phyloP scores from a whole-genome alignment of 2,797 vertebrate species.

The Austrolebias charrua region DNA sequence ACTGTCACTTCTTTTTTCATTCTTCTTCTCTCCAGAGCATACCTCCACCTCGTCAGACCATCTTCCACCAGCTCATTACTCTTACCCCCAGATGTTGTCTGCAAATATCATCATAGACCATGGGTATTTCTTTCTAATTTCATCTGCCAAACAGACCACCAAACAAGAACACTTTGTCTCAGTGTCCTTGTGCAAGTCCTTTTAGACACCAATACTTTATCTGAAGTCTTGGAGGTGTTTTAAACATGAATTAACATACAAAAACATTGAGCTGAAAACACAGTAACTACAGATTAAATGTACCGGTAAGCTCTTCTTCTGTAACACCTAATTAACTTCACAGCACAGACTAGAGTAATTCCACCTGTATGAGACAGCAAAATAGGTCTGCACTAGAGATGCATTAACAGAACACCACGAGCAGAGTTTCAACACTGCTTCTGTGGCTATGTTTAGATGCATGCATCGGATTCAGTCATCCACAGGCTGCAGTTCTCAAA shows the following conservation, averaged over 20 bases:
- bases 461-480: conserved; percentile 32
- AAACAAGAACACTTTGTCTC: too few species aligned
- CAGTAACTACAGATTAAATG: neutral
- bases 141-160: too few species aligned
- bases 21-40: conserved; percentile 38
- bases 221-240: too few species aligned
- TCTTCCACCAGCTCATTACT: too few species aligned
- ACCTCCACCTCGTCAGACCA: neutral
- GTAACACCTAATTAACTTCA: conserved; percentile 10
- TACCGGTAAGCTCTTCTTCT: conserved; percentile 3
- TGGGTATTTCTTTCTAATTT: too few species aligned
- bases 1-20: neutral
- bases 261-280: conserved; percentile 6
- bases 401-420: conserved; percentile 58
- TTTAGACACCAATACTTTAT: too few species aligned
- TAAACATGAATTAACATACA: neutral
- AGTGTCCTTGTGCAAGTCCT: too few species aligned
- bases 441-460: conserved; percentile 59
- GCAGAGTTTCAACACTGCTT: conserved; percentile 42
- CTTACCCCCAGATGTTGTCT: too few species aligned
- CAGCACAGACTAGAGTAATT: conserved; percentile 18
- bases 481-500: conserved; percentile 15
- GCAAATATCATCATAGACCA: too few species aligned
- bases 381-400: conserved; percentile 31
- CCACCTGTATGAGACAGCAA: conserved; percentile 6